Base-by-base conservation (phyloP, 2,888 invertebrate species). In the Drosophila meridiana region DNA sequence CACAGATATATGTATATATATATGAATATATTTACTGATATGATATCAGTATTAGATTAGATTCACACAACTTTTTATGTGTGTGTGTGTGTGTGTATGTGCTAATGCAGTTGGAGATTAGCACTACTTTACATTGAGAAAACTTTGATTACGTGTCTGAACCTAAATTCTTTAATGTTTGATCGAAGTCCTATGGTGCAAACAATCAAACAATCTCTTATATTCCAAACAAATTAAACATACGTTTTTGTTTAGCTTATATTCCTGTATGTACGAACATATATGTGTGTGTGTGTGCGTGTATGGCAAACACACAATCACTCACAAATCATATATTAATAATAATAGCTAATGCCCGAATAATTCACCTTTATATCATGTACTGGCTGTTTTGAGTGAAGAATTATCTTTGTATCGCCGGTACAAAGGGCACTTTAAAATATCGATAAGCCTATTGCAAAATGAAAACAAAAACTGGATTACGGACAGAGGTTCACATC, bases 391-490 rank as follows among this genome's bases (percentile, higher is more conserved):
- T 78, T 78, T 55, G 63, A 58, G 50, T 56, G 11, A 30, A 40
- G 28, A 62, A 68, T 71, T 69, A 67, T 67, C 61, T 64, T 58
- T 57, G 63, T 55, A 64, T 62, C 55, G 34, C 78, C 62, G 69
- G 79, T 80, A 65, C 79, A 80, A 80, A 80, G 82, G 53, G 75
- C 82, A 67, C 2, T 30, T 3, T 6, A 8, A 26, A 28, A 55
- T 68, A 67, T 80, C 73, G 73, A 78, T 74, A 79, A 76, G 67
- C 66, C 11, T 66, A 53, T 56, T 34, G 48, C 57, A 57, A 56
- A 64, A 61, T 63, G 36, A 65, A 57, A 61, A 69, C 40, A 69
- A 45, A 45, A 64, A 52, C 45, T 71, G 64, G 66, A 71, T 74
- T 61, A 53, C 48, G 48, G 42, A 14, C 68, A 42, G 52, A 60